phyloP scores from a whole-genome alignment of 2,888 invertebrate species.

The Lottia scabra region DNA sequence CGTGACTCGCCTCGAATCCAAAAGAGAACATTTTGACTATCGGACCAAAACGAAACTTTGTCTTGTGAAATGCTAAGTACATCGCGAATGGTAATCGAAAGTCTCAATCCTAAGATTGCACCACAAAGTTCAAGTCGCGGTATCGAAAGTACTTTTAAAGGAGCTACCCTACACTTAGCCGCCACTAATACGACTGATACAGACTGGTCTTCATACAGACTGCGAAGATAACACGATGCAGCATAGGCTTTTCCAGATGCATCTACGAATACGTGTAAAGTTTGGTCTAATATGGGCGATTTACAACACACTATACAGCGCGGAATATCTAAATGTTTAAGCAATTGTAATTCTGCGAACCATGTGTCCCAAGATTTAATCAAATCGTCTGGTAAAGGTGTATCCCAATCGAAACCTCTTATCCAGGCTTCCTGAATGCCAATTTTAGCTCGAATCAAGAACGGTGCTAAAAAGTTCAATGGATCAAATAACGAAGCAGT shows the following conservation, averaged over 20 bases:
- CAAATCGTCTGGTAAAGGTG: too few species aligned
- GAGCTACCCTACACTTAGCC: too few species aligned
- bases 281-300: too few species aligned
- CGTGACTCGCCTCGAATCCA: constrained; percentile 16
- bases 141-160: constrained; percentile 2
- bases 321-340: too few species aligned
- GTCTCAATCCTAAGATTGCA: constrained; percentile 17
- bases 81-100: not conserved
- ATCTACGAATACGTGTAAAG: too few species aligned
- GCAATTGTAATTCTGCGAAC: too few species aligned
- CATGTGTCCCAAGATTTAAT: too few species aligned
- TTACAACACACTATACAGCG: too few species aligned
- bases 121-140: constrained; percentile 17
- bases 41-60: constrained; percentile 19
- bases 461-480: not conserved
- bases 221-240: too few species aligned
- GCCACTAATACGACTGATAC: constrained; percentile 6
- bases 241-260: too few species aligned
- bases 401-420: not conserved
- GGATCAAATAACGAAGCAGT: too few species aligned
- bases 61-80: constrained; percentile 13
- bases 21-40: constrained; percentile 20
- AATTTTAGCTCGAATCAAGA: not conserved
- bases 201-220: not conserved
- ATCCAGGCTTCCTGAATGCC: not conserved